Evolutionary conservation across 1,140 invertebrate species (phyloP).

Genomic region (Lordiphosa collinella): DNA sequence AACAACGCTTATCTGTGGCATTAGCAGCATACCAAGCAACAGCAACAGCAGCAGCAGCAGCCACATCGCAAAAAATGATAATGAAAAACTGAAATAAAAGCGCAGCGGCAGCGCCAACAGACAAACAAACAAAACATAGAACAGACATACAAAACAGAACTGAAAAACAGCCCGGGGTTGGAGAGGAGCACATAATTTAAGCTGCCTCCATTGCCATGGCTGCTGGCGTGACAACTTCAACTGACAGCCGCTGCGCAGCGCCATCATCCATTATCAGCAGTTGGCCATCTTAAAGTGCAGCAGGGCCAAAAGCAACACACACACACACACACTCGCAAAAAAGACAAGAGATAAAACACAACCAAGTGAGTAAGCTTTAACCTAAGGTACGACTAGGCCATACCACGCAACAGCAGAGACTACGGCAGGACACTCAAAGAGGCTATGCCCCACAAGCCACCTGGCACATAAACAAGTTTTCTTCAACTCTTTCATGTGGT

Average conservation of each 20-base stretch:
- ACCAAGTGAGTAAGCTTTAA: too few species aligned
- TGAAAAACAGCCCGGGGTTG: conserved; percentile 11
- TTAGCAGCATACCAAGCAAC: conserved; percentile 66
- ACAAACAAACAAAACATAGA: conserved; percentile 49
- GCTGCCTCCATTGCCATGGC: conserved; percentile 50
- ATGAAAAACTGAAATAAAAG: conserved; percentile 78
- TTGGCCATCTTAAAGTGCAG: conserved; percentile 75
- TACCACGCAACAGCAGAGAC: too few species aligned
- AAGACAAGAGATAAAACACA: conserved; percentile 2
- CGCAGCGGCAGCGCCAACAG: conserved; percentile 58
- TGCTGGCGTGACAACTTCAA: conserved; percentile 74
- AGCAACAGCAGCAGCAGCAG: conserved; percentile 32
- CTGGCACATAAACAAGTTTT: too few species aligned
- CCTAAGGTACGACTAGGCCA: too few species aligned
- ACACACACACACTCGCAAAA: conserved; percentile 26
- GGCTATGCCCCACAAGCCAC: too few species aligned
- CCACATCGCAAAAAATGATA: conserved; percentile 54
- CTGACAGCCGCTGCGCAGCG: conserved; percentile 69
- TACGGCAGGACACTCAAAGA: too few species aligned
- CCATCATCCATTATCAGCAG: conserved; percentile 78
- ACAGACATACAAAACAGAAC: conserved; percentile 13
- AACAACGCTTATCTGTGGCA: conserved; percentile 77
- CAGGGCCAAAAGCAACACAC: conserved; percentile 34
- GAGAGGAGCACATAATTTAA: conserved; percentile 58
- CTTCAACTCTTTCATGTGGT: too few species aligned